A percentile compares a stretch with the other conserved stretches of the same genome.
Conservation (phyloP, 1,140 invertebrate genomes). For the Hyposmocoma kahamanoa region DNA sequence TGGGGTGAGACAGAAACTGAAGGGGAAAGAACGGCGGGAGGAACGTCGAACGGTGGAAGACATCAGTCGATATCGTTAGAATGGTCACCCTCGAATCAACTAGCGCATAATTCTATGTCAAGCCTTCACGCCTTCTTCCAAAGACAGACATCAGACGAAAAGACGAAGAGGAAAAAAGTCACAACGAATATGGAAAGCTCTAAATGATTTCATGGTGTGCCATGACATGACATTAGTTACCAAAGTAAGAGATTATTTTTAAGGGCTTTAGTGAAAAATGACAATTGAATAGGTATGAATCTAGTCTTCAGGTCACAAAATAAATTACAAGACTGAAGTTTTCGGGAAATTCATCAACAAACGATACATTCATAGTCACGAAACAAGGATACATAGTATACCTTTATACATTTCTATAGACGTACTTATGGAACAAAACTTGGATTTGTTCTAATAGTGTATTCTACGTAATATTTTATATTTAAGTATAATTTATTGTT, state of each 20-base stretch:
- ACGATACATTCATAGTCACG: too few relatives aligned
- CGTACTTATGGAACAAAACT: too few relatives aligned
- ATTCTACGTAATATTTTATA: conserved; percentile 25
- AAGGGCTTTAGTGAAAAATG: conserved; percentile 15
- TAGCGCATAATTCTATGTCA: conserved; percentile 76
- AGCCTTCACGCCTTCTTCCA: conserved; percentile 81
- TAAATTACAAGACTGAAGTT: conserved; percentile 14
- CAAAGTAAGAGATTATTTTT: conserved; percentile 56
- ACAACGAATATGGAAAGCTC: conserved; percentile 30
- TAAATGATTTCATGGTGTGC: conserved; percentile 54
- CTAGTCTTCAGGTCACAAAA: conserved; percentile 29
- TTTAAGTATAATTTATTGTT: conserved; percentile 66
- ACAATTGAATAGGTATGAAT: conserved; percentile 50
- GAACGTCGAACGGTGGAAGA: conserved; percentile 59
- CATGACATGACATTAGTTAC: conserved; percentile 62
- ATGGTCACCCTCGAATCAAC: conserved; percentile 72
- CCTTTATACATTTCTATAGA: too few relatives aligned
- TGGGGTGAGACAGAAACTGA: conserved; percentile 77
- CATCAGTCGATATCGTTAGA: conserved; percentile 76
- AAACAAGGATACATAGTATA: too few relatives aligned
- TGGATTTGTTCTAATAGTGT: too few relatives aligned
- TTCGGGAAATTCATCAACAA: not conserved
- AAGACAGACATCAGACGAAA: conserved; percentile 75
- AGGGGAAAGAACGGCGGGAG: conserved; percentile 55
- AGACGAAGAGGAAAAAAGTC: conserved; percentile 66